Conservation (phyloP, 1,140 invertebrate species). For the Sycophila sp. region DNA sequence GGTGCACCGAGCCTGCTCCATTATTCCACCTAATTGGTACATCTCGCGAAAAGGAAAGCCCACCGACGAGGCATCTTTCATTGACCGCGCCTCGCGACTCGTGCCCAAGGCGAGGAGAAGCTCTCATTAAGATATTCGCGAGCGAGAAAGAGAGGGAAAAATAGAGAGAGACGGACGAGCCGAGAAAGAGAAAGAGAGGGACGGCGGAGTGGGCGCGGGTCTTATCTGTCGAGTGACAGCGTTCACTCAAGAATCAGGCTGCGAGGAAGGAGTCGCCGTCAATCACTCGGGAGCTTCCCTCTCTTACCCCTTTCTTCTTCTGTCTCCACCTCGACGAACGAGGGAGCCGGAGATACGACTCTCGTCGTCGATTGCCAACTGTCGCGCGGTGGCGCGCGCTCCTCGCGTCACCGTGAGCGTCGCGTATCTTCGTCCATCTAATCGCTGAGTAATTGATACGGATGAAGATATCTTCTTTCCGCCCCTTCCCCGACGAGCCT, state of each 20-base stretch:
- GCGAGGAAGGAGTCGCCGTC: slow-evolving; percentile 56
- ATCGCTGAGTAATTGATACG: slow-evolving; percentile 68
- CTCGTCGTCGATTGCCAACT: slow-evolving; percentile 17
- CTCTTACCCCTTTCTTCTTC: slow-evolving; percentile 42
- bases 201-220: not conserved
- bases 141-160: too few species aligned
- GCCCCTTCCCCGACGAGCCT: too few species aligned
- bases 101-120: slow-evolving; percentile 8
- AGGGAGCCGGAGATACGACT: slow-evolving; percentile 40
- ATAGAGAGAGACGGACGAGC: not conserved
- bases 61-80: too few species aligned
- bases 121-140: slow-evolving; percentile 66
- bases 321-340: slow-evolving; percentile 29
- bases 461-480: slow-evolving; percentile 63
- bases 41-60: too few species aligned
- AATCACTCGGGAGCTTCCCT: slow-evolving; percentile 54
- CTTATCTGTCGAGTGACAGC: slow-evolving; percentile 64
- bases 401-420: slow-evolving; percentile 6
- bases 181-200: not conserved
- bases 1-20: too few species aligned
- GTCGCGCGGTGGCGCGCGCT: slow-evolving; percentile 5
- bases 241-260: slow-evolving; percentile 64
- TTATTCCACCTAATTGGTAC: too few species aligned
- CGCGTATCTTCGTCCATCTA: slow-evolving; percentile 65
- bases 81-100: too few species aligned